These are phyloP conservation scores for Phaedon cochleariae DNA, from an alignment of 2,888 invertebrate genomes.

Conservation along the genomic window DNA sequence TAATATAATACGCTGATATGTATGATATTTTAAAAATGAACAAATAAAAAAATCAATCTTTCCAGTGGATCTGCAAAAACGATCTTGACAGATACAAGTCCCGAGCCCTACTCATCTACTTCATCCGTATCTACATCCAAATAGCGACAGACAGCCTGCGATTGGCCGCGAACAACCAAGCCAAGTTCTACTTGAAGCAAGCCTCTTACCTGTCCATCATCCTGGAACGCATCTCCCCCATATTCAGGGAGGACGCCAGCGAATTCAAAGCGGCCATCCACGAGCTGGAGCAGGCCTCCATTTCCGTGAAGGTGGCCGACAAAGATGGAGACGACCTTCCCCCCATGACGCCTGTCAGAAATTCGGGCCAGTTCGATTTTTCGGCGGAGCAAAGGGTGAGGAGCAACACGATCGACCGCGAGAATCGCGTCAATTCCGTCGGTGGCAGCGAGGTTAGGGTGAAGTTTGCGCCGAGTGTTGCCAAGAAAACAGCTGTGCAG, in stretches of 20 bases:
- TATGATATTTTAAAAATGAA: no score
- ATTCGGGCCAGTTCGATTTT: constrained; percentile 39
- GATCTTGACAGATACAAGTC: constrained; percentile 68
- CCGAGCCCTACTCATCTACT: constrained; percentile 72
- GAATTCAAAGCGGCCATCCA: constrained; percentile 34
- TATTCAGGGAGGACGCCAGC: constrained; percentile 62
- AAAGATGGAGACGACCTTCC: constrained; percentile 27
- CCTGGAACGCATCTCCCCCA: constrained; percentile 66
- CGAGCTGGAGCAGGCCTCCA: constrained; percentile 34
- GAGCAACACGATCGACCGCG: constrained; percentile 34
- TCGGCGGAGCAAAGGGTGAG: constrained; percentile 34
- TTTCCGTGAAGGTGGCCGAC: constrained; percentile 23
- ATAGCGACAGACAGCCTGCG: constrained; percentile 74
- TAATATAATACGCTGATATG: no score
- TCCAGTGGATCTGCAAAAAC: constrained; percentile 54
- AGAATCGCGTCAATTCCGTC: constrained; percentile 35
- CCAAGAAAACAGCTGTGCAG: neutral
- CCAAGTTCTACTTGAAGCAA: constrained; percentile 75
- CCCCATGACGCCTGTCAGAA: constrained; percentile 42
- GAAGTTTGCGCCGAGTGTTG: neutral
- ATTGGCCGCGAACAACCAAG: constrained; percentile 69
- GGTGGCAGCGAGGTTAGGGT: neutral
- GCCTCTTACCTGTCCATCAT: constrained; percentile 72
- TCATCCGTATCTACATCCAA: constrained; percentile 75
- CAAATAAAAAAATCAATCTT: no score